Conservation (phyloP, 1,140 invertebrate species). For the Anadara kagoshimensis region DNA sequence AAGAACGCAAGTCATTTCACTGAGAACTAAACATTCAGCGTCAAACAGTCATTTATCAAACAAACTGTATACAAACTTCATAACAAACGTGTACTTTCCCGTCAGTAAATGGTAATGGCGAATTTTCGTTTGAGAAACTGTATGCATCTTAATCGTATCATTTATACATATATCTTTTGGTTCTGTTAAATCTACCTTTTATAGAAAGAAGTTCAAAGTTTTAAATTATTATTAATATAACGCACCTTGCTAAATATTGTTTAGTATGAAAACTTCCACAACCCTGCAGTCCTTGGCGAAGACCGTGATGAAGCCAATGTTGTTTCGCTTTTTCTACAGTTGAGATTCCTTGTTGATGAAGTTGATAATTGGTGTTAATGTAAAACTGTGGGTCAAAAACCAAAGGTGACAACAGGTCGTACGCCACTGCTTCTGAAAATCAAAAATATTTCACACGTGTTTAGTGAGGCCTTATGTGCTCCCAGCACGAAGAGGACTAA, state of each 20-base stretch:
- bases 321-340: conserved; percentile 28
- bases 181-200: not conserved
- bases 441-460: too few species aligned
- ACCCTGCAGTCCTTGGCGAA: conserved; percentile 36
- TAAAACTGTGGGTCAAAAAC: conserved; percentile 51
- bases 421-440: not conserved
- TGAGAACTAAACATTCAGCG: too few species aligned
- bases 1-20: too few species aligned
- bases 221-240: not conserved
- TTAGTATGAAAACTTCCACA: conserved; percentile 46
- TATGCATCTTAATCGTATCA: not conserved
- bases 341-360: not conserved
- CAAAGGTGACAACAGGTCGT: conserved; percentile 29
- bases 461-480: too few species aligned
- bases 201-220: not conserved
- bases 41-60: too few species aligned
- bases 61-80: too few species aligned
- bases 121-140: not conserved
- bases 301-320: conserved; percentile 46
- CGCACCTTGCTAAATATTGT: conserved; percentile 44
- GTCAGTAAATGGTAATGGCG: too few species aligned
- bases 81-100: too few species aligned
- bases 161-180: not conserved
- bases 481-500: too few species aligned
- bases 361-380: conserved; percentile 36